These are phyloP conservation scores for Temnopleurus reevesii DNA, from an alignment of 53 echinoderm and acorn worm genomes.

Conservation along the genomic window DNA sequence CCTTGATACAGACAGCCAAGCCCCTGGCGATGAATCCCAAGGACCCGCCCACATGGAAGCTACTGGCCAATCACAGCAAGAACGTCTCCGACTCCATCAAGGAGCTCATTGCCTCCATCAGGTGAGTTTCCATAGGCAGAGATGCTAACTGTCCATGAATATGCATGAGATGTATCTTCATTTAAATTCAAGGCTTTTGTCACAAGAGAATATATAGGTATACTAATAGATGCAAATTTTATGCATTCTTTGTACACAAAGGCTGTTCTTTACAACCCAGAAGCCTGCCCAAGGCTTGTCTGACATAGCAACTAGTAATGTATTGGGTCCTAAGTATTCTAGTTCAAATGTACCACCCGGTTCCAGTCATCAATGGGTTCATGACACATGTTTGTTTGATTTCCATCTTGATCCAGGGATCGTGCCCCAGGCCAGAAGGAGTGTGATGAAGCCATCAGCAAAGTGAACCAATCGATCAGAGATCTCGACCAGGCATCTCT, in stretches of 20 bases:
- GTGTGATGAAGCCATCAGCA: conserved; percentile 90
- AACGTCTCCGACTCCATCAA: conserved; percentile 98
- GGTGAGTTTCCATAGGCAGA: conserved; percentile 71
- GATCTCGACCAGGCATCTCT: conserved; percentile 85
- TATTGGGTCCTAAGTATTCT: too few relatives aligned
- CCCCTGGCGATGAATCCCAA: conserved; percentile 93
- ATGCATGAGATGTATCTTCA: too few relatives aligned
- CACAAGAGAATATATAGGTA: too few relatives aligned
- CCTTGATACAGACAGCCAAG: conserved; percentile 96
- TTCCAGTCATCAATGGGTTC: neutral
- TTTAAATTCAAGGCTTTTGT: too few relatives aligned
- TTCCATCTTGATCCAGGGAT: conserved; percentile 70
- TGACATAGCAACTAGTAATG: too few relatives aligned
- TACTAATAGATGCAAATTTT: too few relatives aligned
- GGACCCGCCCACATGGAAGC: conserved; percentile 97
- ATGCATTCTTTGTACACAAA: too few relatives aligned
- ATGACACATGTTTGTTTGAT: too few relatives aligned
- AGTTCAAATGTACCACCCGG: too few relatives aligned
- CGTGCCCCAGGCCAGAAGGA: conserved; percentile 92
- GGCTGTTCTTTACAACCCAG: too few relatives aligned
- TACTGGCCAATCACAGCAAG: conserved; percentile 91
- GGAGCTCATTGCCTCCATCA: conserved; percentile 94
- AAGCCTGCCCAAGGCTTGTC: too few relatives aligned
- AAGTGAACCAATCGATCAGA: conserved; percentile 83
- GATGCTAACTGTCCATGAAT: too few relatives aligned